Evolutionary conservation across 1,140 invertebrate species (phyloP), one percentile per base, ranked within the genome.

Genomic region (Lepidurus couesii): DNA sequence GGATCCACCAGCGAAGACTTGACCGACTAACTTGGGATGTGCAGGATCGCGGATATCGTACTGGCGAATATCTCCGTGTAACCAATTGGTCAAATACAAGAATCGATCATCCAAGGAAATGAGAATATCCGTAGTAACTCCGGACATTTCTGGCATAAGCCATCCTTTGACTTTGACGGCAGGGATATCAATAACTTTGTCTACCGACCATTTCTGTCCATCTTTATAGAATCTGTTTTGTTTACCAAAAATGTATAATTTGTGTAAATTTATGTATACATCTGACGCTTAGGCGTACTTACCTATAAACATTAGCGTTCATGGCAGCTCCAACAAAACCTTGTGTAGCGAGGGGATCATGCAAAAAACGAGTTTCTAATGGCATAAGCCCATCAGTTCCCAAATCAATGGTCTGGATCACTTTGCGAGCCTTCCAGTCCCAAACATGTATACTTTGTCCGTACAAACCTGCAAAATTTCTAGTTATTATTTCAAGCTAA

Each of bases 51-150:
- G 90, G 76, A 99, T 92, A 84, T 98, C 95, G 83, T 99, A 99
- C 83, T 98, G 97, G 53, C 95, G 89, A 7, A 99, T 89, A 83
- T 98, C 96, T 11, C 93, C 97, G 83, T 98, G 96, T 0, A 95
- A 83, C 95, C 95, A 99, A 84, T 94, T 95, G 75, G 91, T 92
- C 47, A 97, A 88, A 85, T 97, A 99, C 1, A 99, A 85, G 84
- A 90, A 99, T 79, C 91, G 91, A 84, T 99, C 97, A 84, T 99
- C 96, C 84, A 99, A 84, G 1, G 97, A 98, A 42, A 99, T 86
- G 0, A 99, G 82, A 81, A 98, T 97, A 84, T 99, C 97, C 0
- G 95, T 95, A 78, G 98, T 93, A 85, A 98, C 89, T 80, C 89
- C 90, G 82, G 90, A 89, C 86, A 93, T 90, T 80, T 88, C 85